These are phyloP conservation scores for Burhinus oedicnemus DNA, from an alignment of 2,113 vertebrate genomes.

Conservation along the genomic window DNA sequence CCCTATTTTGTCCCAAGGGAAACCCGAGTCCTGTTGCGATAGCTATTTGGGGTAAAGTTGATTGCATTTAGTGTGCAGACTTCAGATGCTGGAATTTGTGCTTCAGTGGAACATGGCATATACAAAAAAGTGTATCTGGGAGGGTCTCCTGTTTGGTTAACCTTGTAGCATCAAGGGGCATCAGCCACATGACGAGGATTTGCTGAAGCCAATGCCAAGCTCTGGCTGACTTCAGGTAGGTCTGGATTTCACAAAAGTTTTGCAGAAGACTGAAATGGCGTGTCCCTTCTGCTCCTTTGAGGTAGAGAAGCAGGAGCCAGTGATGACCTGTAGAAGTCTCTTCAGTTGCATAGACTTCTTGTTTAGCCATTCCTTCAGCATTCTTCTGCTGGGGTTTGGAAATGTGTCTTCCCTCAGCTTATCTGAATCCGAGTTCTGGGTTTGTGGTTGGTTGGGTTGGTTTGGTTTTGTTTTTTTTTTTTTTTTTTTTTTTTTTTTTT, in stretches of 20 bases:
- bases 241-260: not conserved
- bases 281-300: not conserved
- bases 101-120: not conserved
- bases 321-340: not conserved
- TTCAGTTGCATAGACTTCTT: not conserved
- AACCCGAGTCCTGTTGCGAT: not conserved
- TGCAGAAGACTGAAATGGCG: not conserved
- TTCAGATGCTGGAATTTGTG: not conserved
- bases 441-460: not conserved
- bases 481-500: too few relatives aligned
- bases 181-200: not conserved
- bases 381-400: not conserved
- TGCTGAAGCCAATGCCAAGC: not conserved
- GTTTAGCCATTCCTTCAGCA: not conserved
- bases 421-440: not conserved
- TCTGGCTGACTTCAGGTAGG: not conserved
- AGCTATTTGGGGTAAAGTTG: not conserved
- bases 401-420: not conserved
- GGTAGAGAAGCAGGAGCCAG: not conserved
- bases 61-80: not conserved
- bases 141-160: not conserved
- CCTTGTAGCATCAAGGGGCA: too few relatives aligned
- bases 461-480: not conserved
- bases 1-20: not conserved
- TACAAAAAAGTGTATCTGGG: not conserved